Evolutionary conservation across 1,140 invertebrate species (phyloP).

Genomic region (Sycobia sp.): DNA sequence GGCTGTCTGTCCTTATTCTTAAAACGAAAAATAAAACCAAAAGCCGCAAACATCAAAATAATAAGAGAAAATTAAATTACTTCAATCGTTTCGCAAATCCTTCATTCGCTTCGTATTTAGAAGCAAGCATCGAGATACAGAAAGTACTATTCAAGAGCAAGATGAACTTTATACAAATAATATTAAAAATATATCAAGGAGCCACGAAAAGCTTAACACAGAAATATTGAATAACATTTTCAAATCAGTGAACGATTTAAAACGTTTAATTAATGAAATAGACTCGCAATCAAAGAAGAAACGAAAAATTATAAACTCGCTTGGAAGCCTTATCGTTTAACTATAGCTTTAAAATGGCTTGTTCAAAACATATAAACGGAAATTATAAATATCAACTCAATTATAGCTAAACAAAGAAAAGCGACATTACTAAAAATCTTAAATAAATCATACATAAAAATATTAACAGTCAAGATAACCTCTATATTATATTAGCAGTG

Average conservation of each 20-base stretch:
- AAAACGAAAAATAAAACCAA: too few relatives aligned
- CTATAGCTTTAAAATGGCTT: too few relatives aligned
- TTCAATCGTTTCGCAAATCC: neutral
- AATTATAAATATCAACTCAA: neutral
- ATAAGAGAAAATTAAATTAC: neutral
- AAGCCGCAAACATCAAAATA: too few relatives aligned
- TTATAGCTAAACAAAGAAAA: neutral
- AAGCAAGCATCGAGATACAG: neutral
- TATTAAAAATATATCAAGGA: too few relatives aligned
- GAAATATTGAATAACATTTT: too few relatives aligned
- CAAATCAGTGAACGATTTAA: too few relatives aligned
- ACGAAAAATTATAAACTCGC: neutral
- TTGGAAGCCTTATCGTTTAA: neutral
- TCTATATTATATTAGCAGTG: too few relatives aligned
- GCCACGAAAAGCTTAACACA: too few relatives aligned
- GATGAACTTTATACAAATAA: too few relatives aligned
- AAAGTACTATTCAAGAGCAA: too few relatives aligned
- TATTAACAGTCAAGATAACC: too few relatives aligned
- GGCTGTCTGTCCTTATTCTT: slow-evolving; percentile 30
- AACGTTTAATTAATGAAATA: neutral
- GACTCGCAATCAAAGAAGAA: neutral
- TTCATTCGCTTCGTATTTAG: neutral
- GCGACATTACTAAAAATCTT: neutral
- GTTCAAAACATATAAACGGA: neutral
- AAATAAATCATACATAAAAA: too few relatives aligned